Evolutionary conservation across 1,140 invertebrate genomes (phyloP).

Genomic region (Hylyphantes graminicola): DNA sequence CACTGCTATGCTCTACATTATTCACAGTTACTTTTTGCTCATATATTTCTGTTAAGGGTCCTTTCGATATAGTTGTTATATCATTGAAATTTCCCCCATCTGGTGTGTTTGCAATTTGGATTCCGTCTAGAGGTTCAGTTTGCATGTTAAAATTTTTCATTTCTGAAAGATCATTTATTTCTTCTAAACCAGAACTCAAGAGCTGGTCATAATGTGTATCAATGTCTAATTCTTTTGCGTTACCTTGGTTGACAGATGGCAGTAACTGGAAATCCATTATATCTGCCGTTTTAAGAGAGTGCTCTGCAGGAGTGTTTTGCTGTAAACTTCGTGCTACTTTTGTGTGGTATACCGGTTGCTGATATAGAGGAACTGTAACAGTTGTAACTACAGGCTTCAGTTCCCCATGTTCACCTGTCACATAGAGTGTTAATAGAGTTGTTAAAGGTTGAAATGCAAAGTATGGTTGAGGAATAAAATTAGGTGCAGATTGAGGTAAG

Average conservation of each 20-base stretch:
- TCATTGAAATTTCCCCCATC: conserved; percentile 39
- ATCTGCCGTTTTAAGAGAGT: conserved; percentile 41
- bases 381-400: conserved; percentile 63
- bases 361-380: conserved; percentile 62
- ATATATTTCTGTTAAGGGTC: conserved; percentile 62
- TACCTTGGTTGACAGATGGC: conserved; percentile 2
- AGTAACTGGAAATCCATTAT: conserved; percentile 26
- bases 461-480: conserved; percentile 61
- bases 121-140: conserved; percentile 54
- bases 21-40: conserved; percentile 58
- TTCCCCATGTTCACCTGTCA: conserved; percentile 64
- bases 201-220: conserved; percentile 54
- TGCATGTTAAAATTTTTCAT: neutral
- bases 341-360: conserved; percentile 61
- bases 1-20: conserved; percentile 29
- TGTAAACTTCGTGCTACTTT: conserved; percentile 61
- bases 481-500: conserved; percentile 65
- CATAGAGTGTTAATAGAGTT: conserved; percentile 63
- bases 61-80: conserved; percentile 62
- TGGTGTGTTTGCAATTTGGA: conserved; percentile 37
- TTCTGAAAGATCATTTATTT: conserved; percentile 53
- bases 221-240: conserved; percentile 33
- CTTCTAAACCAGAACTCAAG: conserved; percentile 55
- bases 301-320: conserved; percentile 29
- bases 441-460: conserved; percentile 61